These are phyloP conservation scores for Semicossyphus pulcher DNA, from an alignment of 2,113 vertebrate genomes.

Conservation along the genomic window DNA sequence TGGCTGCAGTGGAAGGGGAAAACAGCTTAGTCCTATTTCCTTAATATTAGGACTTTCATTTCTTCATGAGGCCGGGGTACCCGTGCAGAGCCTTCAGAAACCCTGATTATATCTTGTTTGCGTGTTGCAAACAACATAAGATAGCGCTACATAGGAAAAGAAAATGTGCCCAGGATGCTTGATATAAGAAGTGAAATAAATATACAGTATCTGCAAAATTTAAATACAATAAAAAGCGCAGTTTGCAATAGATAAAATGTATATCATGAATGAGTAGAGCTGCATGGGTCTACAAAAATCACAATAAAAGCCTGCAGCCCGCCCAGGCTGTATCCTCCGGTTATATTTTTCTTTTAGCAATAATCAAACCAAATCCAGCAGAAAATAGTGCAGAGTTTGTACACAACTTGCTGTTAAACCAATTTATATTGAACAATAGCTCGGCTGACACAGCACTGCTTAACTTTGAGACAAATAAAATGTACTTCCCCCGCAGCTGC, in stretches of 20 bases:
- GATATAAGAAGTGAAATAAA: background rate
- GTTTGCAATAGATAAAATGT: too few species aligned
- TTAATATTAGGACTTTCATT: slow-evolving; percentile 23
- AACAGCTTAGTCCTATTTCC: slow-evolving; percentile 24
- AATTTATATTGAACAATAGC: background rate
- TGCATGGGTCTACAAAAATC: background rate
- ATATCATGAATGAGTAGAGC: background rate
- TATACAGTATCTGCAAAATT: too few species aligned
- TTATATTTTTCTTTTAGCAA: background rate
- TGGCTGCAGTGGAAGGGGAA: slow-evolving; percentile 56
- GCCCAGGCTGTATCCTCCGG: background rate
- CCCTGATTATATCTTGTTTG: background rate
- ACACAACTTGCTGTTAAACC: background rate
- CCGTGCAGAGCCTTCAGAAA: background rate
- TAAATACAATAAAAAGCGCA: too few species aligned
- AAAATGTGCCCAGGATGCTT: background rate
- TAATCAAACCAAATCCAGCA: background rate
- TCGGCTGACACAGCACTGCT: background rate
- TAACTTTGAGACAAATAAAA: background rate
- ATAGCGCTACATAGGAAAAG: background rate
- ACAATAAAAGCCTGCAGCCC: background rate
- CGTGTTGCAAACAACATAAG: background rate
- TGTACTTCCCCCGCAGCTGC: background rate
- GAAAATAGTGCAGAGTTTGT: background rate
- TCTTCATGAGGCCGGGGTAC: slow-evolving; percentile 8